Evolutionary conservation across 2,888 invertebrate genomes (phyloP).

Genomic region (Thumatha senex): DNA sequence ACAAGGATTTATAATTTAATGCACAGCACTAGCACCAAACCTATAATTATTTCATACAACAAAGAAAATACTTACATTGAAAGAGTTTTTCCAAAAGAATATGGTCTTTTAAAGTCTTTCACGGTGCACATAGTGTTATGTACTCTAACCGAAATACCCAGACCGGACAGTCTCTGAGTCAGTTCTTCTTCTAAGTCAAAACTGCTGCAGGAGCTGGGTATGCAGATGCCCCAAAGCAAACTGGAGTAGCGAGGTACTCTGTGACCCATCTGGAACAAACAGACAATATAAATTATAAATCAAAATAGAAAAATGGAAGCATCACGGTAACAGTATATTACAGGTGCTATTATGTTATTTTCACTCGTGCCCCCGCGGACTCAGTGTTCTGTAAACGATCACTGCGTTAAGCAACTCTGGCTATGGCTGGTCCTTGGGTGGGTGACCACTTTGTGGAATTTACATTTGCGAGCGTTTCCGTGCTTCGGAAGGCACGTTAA

Average conservation of each 20-base stretch:
- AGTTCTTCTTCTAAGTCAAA: constrained; percentile 78
- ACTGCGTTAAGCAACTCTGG: too few relatives aligned
- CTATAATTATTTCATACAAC: too few relatives aligned
- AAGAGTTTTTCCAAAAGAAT: constrained; percentile 71
- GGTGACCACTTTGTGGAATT: too few relatives aligned
- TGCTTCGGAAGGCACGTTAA: too few relatives aligned
- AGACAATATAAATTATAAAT: not conserved
- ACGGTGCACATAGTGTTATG: constrained; percentile 76
- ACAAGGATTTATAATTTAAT: too few relatives aligned
- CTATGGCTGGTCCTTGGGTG: too few relatives aligned
- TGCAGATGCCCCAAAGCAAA: constrained; percentile 83
- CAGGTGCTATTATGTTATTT: too few relatives aligned
- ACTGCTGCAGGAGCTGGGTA: constrained; percentile 81
- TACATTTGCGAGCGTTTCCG: too few relatives aligned
- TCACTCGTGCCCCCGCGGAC: too few relatives aligned
- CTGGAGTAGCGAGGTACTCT: constrained; percentile 83
- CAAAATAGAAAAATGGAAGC: not conserved
- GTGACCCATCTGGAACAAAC: constrained; percentile 80
- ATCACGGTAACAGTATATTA: not conserved
- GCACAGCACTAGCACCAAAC: too few relatives aligned
- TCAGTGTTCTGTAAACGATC: too few relatives aligned
- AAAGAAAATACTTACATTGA: constrained; percentile 65
- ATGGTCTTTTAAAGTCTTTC: constrained; percentile 61
- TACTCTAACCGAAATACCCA: constrained; percentile 64
- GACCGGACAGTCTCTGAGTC: constrained; percentile 53